Base-by-base conservation (phyloP, 2,797 vertebrate species). In the Labeo calbasu region DNA sequence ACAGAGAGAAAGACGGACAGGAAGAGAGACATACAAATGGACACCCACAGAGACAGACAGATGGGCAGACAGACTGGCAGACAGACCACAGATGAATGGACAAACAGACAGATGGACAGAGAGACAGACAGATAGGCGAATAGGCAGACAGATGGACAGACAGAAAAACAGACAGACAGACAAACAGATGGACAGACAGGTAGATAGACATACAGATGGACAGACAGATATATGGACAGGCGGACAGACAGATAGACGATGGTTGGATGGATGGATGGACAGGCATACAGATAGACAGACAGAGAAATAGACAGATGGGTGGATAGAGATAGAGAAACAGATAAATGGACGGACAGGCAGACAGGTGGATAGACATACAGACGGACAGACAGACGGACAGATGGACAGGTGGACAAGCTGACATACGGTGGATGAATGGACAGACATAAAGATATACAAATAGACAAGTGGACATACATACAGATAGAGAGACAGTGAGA, bases 221-320 rank as follows among this genome's bases (percentile, higher is more conserved):
- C 9, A 9, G 43, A 46, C 14, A 32, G 28, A 36, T 0, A 40
- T 1, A 68, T 32, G 3, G 28, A 32, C 2, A 32, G 28, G n/a
- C n/a, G n/a, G n/a, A n/a, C 0, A 10, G 5, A 43, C 23, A 32
- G 28, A 17, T 32, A 43, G 32, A 9, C 1, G 28, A 32, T 32
- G 28, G 28, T 2, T 32, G 28, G 28, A 32, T 32, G 2, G 66
- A 76, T 69, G 32, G 5, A 36, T 36, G 32, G 32, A 36, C 32
- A 36, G 32, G 2, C 32, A 32, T 1, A 32, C 28, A 32, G 28
- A 21, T 0, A 1, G 6, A 19, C 6, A 68, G 15, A 28, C 1
- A 17, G 65, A 4, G 0, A 6, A 1, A 43, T n/a, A 43, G 6
- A 0, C 6, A 53, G 4, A 15, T 5, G 4, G 25, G 17, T 0